Base-by-base conservation (phyloP, 2,888 invertebrate species). In the Sarcophaga rosellei region DNA sequence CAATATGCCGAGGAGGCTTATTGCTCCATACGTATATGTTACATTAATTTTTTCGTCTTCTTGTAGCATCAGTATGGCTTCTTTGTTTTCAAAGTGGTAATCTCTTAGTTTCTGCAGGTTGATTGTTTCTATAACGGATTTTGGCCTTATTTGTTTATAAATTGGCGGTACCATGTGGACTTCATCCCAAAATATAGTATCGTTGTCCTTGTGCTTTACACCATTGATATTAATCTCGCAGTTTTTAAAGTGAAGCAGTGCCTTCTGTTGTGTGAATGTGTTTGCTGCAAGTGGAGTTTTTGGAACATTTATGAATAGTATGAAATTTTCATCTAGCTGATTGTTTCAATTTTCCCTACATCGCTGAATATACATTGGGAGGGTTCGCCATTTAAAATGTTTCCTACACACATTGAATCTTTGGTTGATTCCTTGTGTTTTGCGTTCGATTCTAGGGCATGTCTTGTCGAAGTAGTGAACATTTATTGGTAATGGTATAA, bases 401-500 rank as follows among this genome's bases (percentile, higher is more conserved):
- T 23, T 23, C 23, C 23, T 3, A 25, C 0, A 25, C 4, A 25
- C 4, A 3, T 4, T 4, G 25, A 25, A 3, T 25, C 25, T 25
- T 25, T 4, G 4, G 25, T 25, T 25, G 4, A 4, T 4, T 25
- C 4, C 4, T 25, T 25, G 4, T 4, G 25, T 25, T 25, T 3
- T 25, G 4, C 23, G 23, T 23, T 23, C 2, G 23, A 25, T 25
- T 4, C 25, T 25, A 25, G 25, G 25, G 25, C 25, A 25, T 25
- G 25, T 4, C 3, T 25, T 25, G 25, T 25, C 25, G 4, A 25
- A 25, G 25, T 3, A 23, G 23, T 23, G 3, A 35, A 53, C 76
- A 25, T 25, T 25, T 25, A 25, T 25, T 25, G 25, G 25, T 25
- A 23, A 3, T 23, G 82, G 82, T 20, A 85, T 66, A 53, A 88